A percentile compares a stretch with the other conserved stretches of the same genome.
These are phyloP conservation scores for Chaetura pelagica DNA, from an alignment of 2,113 vertebrate species.

Conservation along the genomic window DNA sequence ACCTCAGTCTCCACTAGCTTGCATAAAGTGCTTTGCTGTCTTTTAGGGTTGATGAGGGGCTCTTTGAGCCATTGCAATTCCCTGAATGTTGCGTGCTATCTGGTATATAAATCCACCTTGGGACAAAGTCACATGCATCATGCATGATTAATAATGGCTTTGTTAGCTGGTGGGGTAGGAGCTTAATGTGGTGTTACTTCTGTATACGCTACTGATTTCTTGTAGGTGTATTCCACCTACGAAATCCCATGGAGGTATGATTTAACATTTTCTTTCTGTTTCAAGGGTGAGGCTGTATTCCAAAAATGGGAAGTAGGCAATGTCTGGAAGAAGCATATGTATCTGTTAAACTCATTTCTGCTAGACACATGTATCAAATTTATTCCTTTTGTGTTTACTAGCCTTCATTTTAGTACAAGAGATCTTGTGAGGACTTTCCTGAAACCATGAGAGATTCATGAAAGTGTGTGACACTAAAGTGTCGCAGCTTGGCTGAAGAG, in stretches of 20 bases:
- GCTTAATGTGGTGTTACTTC: constrained; percentile 38
- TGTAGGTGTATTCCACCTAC: background rate
- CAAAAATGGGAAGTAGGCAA: background rate
- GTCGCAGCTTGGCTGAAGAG: background rate
- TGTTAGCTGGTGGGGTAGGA: constrained; percentile 28
- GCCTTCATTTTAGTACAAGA: background rate
- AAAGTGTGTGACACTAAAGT: background rate
- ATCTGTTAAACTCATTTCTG: background rate
- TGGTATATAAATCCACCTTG: constrained; percentile 11
- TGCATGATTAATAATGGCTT: constrained; percentile 43
- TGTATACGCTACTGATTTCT: background rate
- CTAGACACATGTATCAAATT: background rate
- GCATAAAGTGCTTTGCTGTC: background rate
- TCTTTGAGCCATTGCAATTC: background rate
- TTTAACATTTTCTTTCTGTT: background rate
- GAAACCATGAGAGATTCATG: background rate
- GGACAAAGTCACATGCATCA: constrained; percentile 35
- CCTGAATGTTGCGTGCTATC: background rate
- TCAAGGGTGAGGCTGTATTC: background rate
- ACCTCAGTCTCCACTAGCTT: background rate
- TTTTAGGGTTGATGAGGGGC: background rate
- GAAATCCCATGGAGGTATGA: background rate
- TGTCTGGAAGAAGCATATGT: background rate
- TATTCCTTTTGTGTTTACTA: background rate
- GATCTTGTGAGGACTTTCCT: background rate